A percentile compares a stretch with the other conserved stretches of the same genome.
These are phyloP conservation scores for Polypterus bichir DNA, from an alignment of 2,113 vertebrate genomes.

Conservation along the genomic window DNA sequence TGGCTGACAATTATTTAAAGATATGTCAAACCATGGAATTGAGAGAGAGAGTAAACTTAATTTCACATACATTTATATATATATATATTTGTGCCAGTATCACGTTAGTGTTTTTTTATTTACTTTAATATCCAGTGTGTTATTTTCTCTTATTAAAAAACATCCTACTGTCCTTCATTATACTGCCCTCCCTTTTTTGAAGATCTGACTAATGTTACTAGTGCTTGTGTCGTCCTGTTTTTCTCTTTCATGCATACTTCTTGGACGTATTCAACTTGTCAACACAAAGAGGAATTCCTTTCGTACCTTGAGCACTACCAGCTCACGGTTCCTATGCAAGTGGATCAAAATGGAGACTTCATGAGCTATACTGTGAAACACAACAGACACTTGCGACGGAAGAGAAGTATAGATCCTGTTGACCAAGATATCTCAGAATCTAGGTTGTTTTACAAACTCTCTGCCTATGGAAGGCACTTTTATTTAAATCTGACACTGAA, in stretches of 20 bases:
- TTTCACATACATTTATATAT: no score
- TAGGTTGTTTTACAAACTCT: conserved; percentile 91
- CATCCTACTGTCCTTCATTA: no score
- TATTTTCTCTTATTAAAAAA: no score
- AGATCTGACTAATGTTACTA: conserved; percentile 31
- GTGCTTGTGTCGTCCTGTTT: conserved; percentile 50
- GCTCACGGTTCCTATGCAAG: conserved; percentile 81
- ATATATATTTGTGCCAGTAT: no score
- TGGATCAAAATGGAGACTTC: conserved; percentile 88
- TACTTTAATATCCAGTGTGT: no score
- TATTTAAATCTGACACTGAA: conserved; percentile 92
- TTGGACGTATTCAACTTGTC: conserved; percentile 50
- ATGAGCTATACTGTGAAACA: conserved; percentile 97
- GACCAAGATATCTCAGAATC: conserved; percentile 62
- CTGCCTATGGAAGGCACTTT: conserved; percentile 97
- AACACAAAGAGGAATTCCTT: conserved; percentile 92
- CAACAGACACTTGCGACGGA: conserved; percentile 70
- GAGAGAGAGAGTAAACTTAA: no score
- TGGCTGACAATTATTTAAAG: no score
- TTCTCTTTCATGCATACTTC: conserved; percentile 41
- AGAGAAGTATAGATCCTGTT: conserved; percentile 58
- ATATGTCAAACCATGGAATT: no score
- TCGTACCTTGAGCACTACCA: conserved; percentile 96
- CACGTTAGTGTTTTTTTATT: no score
- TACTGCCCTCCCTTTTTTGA: not conserved